Percentiles rank a stretch among this genome's conserved stretches.
Evolutionary conservation across 2,888 invertebrate genomes (phyloP).

Genomic region (Eretmocerus hayati): DNA sequence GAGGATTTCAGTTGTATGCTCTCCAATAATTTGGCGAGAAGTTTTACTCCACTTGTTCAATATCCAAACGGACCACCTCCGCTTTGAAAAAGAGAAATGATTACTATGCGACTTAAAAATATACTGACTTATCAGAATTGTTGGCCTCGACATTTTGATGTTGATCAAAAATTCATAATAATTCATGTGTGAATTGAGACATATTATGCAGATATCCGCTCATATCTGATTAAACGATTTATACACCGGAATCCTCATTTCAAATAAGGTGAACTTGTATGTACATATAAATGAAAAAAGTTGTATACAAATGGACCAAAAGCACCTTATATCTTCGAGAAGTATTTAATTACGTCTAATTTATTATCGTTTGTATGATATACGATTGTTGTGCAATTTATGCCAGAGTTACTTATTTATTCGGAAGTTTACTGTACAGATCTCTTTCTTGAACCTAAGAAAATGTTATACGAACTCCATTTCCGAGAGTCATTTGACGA

Average conservation of each 20-base stretch:
- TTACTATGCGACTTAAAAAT: background rate
- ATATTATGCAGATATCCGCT: conserved; percentile 3
- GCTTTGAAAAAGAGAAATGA: conserved; percentile 53
- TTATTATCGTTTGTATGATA: conserved; percentile 26
- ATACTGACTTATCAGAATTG: background rate
- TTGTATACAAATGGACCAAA: conserved; percentile 17
- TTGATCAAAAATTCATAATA: background rate
- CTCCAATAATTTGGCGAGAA: conserved; percentile 73
- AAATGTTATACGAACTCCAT: background rate
- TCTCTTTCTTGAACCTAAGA: conserved; percentile 1
- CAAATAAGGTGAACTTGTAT: conserved; percentile 6
- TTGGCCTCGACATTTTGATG: background rate
- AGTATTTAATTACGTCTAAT: conserved; percentile 23
- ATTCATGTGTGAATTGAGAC: background rate
- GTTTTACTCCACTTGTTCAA: conserved; percentile 80
- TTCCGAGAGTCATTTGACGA: no score
- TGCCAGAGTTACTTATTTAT: conserved; percentile 14
- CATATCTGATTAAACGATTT: conserved; percentile 5
- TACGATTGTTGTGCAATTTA: conserved; percentile 25
- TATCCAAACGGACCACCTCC: conserved; percentile 94
- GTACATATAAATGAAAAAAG: conserved; percentile 11
- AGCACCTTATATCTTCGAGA: conserved; percentile 11
- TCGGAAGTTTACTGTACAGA: conserved; percentile 14
- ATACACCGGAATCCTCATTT: conserved; percentile 8
- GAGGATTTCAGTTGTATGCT: conserved; percentile 80